Base-by-base conservation (phyloP, 2,888 invertebrate genomes). In the Pseudoips prasinana region DNA sequence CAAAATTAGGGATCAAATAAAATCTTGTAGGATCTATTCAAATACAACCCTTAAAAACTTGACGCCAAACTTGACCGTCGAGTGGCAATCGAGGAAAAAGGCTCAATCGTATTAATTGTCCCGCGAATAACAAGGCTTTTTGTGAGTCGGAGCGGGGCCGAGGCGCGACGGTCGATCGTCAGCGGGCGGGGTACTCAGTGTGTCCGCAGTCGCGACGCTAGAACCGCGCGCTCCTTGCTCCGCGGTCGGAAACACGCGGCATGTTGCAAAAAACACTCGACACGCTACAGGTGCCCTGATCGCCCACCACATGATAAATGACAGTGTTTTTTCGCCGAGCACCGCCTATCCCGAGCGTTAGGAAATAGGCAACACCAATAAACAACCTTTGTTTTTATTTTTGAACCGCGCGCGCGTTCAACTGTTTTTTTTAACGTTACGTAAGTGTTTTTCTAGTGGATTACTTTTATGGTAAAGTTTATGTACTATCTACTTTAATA, bases 251-350 rank as follows among this genome's bases (percentile, higher is more conserved):
- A 48, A 46, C 59, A 58, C 68, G 68, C 70, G 70, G 56, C 40
- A 73, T 66, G 69, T 64, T 62, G 64, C 63, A 67, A 67, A 68
- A 73, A 66, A 63, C 60, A 54, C 41, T 38, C 47, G 58, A 51
- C 57, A 71, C 60, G 72, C 82, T 66, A 81, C 80, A 81, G 80
- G 80, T 81, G 81, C 73, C 62, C 40, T 58, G 48, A 52, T 57
- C 56, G 58, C 63, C 54, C 47, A 50, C 54, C 61, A 52, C 63
- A 73, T 76, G 65, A 73, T 73, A 77, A 70, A 75, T 76, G 64
- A 63, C 65, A 65, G 73, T 76, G 68, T 69, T 70, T 64, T 67
- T 68, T 61, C 46, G 56, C 43, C 58, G 59, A 46, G 58, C 61
- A 61, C 55, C 52, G 64, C 52, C 58, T 57, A 53, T 63, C 62